These are phyloP conservation scores for Cynoglossus semilaevis DNA, from an alignment of 2,113 vertebrate genomes.

Conservation along the genomic window DNA sequence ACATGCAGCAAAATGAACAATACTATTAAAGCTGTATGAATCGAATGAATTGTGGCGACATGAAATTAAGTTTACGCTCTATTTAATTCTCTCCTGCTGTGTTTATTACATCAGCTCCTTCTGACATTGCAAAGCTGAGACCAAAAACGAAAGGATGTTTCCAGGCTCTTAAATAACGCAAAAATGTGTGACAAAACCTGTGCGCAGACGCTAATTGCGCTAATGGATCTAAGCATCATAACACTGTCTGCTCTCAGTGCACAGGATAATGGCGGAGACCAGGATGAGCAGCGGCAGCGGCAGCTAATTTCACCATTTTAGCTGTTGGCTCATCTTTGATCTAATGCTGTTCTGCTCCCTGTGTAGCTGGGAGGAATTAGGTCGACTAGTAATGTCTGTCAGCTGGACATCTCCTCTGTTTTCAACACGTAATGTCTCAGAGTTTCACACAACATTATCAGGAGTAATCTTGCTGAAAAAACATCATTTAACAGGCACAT, in stretches of 20 bases:
- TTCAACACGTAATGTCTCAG: constrained; percentile 31
- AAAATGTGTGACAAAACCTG: constrained; percentile 36
- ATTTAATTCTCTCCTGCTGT: constrained; percentile 58
- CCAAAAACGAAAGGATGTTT: constrained; percentile 37
- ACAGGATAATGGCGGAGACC: constrained; percentile 34
- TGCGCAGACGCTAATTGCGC: constrained; percentile 48
- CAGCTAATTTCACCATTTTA: constrained; percentile 39
- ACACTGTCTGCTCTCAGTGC: constrained; percentile 24
- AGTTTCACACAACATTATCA: background rate
- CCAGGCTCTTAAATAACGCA: constrained; percentile 28
- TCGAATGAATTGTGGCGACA: constrained; percentile 67
- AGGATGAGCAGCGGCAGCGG: constrained; percentile 6
- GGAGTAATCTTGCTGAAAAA: no score
- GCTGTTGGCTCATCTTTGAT: constrained; percentile 40
- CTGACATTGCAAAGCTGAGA: constrained; percentile 11
- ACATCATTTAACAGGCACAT: no score
- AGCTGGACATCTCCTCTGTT: constrained; percentile 36
- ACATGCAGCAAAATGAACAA: constrained; percentile 68
- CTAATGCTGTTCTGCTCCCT: constrained; percentile 44
- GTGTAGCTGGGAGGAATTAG: constrained; percentile 38
- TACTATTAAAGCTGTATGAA: constrained; percentile 63
- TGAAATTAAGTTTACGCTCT: constrained; percentile 71
- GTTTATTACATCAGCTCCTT: constrained; percentile 30
- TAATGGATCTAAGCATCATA: constrained; percentile 52
- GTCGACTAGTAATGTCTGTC: constrained; percentile 50